Evolutionary conservation across 2,888 invertebrate genomes (phyloP).

Genomic region (Melanophora roralis): DNA sequence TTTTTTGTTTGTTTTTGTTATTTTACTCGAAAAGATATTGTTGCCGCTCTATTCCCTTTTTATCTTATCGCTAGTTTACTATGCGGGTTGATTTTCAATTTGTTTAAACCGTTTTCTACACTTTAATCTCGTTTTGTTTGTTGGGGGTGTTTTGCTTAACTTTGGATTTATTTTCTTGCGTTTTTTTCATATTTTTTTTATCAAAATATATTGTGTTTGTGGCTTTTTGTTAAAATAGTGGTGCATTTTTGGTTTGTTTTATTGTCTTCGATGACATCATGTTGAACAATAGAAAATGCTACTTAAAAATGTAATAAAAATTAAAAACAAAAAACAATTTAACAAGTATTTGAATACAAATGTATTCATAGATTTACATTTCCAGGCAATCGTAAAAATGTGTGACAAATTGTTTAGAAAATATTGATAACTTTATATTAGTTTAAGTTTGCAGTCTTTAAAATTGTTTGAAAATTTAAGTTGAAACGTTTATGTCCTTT

Average conservation of each 20-base stretch:
- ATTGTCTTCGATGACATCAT: conserved; percentile 44
- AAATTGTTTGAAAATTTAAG: no score
- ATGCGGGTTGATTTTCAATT: conserved; percentile 24
- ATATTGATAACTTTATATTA: no score
- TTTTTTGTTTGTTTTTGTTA: background rate
- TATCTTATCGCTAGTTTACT: background rate
- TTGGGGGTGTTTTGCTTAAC: conserved; percentile 25
- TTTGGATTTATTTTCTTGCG: conserved; percentile 1
- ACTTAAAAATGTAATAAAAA: background rate
- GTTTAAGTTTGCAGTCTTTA: no score
- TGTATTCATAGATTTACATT: no score
- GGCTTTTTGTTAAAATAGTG: conserved; percentile 20
- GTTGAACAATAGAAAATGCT: background rate
- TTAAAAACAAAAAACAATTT: no score
- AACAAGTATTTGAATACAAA: background rate
- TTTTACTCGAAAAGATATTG: conserved; percentile 10
- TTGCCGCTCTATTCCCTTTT: background rate
- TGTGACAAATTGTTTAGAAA: no score
- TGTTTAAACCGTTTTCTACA: background rate
- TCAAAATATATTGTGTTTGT: background rate
- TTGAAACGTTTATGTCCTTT: no score
- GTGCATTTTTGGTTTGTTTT: conserved; percentile 31
- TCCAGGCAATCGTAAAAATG: no score
- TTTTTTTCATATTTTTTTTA: background rate
- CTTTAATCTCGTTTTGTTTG: background rate